phyloP scores from a whole-genome alignment of 2,113 vertebrate genomes.

The Acinonyx jubatus region DNA sequence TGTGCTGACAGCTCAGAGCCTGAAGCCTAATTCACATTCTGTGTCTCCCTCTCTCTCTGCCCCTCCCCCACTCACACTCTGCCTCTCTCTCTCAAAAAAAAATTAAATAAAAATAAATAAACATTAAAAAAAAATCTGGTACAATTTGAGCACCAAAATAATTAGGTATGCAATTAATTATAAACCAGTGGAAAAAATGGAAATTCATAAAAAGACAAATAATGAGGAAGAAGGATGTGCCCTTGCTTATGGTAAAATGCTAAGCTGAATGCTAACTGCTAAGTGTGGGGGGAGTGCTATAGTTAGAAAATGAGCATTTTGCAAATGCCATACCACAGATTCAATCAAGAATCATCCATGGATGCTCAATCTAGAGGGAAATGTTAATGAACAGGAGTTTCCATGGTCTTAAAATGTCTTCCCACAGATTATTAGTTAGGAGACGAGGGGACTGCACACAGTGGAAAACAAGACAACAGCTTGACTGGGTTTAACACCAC shows the following conservation, averaged over 20 bases:
- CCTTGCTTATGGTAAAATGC: not conserved
- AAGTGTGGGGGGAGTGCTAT: not conserved
- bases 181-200: not conserved
- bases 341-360: not conserved
- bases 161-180: not conserved
- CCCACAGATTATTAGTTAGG: not conserved
- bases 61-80: too few relatives aligned
- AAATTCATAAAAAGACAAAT: not conserved
- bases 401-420: not conserved
- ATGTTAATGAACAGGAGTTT: not conserved
- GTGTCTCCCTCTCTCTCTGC: too few relatives aligned
- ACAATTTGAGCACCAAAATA: not conserved
- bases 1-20: too few relatives aligned
- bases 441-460: not conserved
- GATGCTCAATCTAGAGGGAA: not conserved
- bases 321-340: not conserved
- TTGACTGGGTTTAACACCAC: not conserved
- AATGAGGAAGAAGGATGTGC: not conserved
- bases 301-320: not conserved
- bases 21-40: too few relatives aligned
- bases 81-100: too few relatives aligned
- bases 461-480: not conserved
- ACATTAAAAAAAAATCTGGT: not conserved
- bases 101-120: too few relatives aligned
- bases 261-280: not conserved